Percentiles rank a stretch among this genome's conserved stretches.
Conservation (phyloP, 2,797 vertebrate species). For the Echeneis naucrates region DNA sequence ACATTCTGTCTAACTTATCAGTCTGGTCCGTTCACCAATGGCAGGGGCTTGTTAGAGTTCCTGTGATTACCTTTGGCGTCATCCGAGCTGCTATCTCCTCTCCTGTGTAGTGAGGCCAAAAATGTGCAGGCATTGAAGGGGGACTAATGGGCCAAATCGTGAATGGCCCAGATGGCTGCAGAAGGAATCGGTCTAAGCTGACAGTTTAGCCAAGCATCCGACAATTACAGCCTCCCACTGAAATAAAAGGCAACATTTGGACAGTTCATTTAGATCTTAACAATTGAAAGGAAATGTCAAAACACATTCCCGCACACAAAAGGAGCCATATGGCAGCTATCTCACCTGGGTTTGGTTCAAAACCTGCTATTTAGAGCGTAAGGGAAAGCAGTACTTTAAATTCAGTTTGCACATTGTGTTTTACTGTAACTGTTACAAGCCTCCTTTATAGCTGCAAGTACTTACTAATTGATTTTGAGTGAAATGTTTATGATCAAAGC, state of each 20-base stretch:
- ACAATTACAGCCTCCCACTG: conserved; percentile 74
- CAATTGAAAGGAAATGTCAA: conserved; percentile 67
- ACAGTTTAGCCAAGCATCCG: conserved; percentile 81
- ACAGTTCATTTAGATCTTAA: conserved; percentile 71
- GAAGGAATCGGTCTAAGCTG: conserved; percentile 78
- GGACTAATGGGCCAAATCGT: conserved; percentile 80
- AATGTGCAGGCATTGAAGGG: conserved; percentile 78
- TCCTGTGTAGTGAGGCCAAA: conserved; percentile 84
- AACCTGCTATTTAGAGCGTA: not conserved
- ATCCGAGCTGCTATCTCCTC: conserved; percentile 79
- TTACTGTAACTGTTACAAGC: not conserved
- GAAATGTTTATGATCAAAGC: not conserved
- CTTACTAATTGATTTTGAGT: conserved; percentile 3
- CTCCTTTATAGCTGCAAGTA: not conserved
- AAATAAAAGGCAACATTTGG: conserved; percentile 77
- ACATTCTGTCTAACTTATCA: conserved; percentile 65
- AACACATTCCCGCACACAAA: conserved; percentile 61
- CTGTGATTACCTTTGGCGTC: conserved; percentile 82
- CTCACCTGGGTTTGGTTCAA: conserved; percentile 48
- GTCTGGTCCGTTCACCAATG: conserved; percentile 56
- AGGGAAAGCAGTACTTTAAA: conserved; percentile 21
- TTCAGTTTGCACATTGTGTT: conserved; percentile 7
- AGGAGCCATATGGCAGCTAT: conserved; percentile 57
- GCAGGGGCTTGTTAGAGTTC: conserved; percentile 63
- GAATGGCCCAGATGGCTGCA: conserved; percentile 77